Conservation (phyloP, 2,888 invertebrate species). For the Yponomeuta evonymella region DNA sequence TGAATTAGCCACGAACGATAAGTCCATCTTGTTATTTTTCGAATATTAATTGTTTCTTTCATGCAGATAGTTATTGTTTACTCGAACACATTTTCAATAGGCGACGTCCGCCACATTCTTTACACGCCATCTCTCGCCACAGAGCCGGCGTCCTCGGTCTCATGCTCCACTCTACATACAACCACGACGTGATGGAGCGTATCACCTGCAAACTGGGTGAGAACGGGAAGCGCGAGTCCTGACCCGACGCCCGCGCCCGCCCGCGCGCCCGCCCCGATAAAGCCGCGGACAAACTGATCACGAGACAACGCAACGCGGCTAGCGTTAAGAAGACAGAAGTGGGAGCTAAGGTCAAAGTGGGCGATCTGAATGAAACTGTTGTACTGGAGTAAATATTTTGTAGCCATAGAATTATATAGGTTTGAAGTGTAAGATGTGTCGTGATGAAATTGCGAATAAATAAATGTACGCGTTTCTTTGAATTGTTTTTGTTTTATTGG, state of each 20-base stretch:
- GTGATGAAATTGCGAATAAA: background rate
- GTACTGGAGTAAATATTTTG: background rate
- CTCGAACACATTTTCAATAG: too few species aligned
- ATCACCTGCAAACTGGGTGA: slow-evolving; percentile 60
- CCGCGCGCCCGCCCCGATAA: background rate
- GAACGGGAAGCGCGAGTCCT: slow-evolving; percentile 54
- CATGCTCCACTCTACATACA: slow-evolving; percentile 97
- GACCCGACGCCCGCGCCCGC: slow-evolving; percentile 33
- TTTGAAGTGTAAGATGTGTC: too few species aligned
- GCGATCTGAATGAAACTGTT: background rate
- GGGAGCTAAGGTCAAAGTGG: background rate
- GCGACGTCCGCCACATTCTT: background rate
- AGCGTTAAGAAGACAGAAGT: background rate
- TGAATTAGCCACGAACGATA: too few species aligned
- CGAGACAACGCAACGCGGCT: background rate
- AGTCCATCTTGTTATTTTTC: too few species aligned
- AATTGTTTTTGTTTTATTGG: background rate
- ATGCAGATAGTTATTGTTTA: too few species aligned
- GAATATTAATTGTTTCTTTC: too few species aligned
- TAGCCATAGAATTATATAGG: background rate
- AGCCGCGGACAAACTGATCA: background rate
- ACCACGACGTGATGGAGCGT: slow-evolving; percentile 91
- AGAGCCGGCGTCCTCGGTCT: slow-evolving; percentile 94
- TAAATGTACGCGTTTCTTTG: background rate
- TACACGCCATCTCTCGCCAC: slow-evolving; percentile 47